These are phyloP conservation scores for Conopomorpha cramerella DNA, from an alignment of 1,140 invertebrate genomes.

Conservation along the genomic window DNA sequence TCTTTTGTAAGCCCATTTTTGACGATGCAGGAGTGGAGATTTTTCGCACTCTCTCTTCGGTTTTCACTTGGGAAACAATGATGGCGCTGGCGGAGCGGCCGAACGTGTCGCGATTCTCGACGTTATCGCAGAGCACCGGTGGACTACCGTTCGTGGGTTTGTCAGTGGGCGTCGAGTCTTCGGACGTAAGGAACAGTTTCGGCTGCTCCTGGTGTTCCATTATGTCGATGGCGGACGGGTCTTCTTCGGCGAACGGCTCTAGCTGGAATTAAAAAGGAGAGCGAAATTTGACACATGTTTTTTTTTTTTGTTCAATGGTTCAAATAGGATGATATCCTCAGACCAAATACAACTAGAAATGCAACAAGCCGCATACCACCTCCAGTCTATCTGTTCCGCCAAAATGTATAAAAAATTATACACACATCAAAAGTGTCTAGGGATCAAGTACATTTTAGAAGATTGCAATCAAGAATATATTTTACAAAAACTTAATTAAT, in stretches of 20 bases:
- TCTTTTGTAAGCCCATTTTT: constrained; percentile 28
- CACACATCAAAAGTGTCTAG: no score
- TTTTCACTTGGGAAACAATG: constrained; percentile 48
- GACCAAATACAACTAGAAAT: no score
- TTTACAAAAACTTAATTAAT: no score
- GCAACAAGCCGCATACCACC: no score
- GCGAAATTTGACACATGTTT: not conserved
- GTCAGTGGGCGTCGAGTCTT: constrained; percentile 19
- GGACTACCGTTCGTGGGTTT: constrained; percentile 32
- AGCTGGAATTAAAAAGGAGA: constrained; percentile 20
- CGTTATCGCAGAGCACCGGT: constrained; percentile 24
- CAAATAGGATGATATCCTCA: no score
- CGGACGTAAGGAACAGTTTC: constrained; percentile 27
- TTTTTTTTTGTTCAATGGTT: no score
- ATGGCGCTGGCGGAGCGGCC: constrained; percentile 59
- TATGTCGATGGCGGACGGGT: constrained; percentile 16
- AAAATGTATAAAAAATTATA: no score
- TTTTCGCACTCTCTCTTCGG: constrained; percentile 31
- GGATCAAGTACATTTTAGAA: no score
- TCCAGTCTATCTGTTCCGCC: no score
- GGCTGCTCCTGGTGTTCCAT: constrained; percentile 18
- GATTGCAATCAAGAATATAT: no score
- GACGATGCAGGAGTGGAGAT: constrained; percentile 33
- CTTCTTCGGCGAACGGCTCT: constrained; percentile 37
- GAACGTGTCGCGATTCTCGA: constrained; percentile 34